These are phyloP conservation scores for Lethenteron reissneri DNA, from an alignment of 2,113 vertebrate species.

Conservation along the genomic window DNA sequence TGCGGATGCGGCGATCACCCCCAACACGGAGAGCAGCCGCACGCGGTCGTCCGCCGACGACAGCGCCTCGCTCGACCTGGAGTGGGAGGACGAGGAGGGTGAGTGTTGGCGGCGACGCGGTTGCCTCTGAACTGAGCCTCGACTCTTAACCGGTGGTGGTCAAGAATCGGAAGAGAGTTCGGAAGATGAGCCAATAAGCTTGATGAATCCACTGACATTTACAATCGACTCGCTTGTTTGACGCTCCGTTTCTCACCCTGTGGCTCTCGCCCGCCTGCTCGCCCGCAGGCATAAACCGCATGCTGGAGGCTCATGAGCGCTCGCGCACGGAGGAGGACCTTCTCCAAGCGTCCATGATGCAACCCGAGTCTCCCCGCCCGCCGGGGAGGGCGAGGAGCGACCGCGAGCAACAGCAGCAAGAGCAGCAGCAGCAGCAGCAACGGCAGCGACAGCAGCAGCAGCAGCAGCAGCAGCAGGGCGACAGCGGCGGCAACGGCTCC, in stretches of 20 bases:
- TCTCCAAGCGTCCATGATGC: slow-evolving; percentile 48
- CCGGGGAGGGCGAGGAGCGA: neutral
- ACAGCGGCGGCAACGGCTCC: neutral
- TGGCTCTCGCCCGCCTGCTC: no score
- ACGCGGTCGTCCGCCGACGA: slow-evolving; percentile 71
- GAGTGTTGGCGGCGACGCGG: slow-evolving; percentile 4
- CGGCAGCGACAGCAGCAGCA: neutral
- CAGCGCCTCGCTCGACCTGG: slow-evolving; percentile 70
- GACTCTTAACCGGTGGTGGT: no score
- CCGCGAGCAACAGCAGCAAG: slow-evolving; percentile 22
- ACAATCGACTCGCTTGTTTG: no score
- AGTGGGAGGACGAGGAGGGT: slow-evolving; percentile 99
- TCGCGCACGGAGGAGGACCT: slow-evolving; percentile 91
- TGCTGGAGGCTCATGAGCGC: slow-evolving; percentile 27
- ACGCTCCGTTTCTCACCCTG: no score
- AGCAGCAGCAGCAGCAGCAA: slow-evolving; percentile 29
- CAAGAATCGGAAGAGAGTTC: no score
- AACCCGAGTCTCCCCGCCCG: neutral
- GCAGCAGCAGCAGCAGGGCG: neutral
- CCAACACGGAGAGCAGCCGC: slow-evolving; percentile 82
- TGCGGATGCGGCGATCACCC: slow-evolving; percentile 27
- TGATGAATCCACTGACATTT: no score
- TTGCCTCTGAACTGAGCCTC: no score
- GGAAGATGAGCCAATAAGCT: no score
- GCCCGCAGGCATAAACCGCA: neutral